Evolutionary conservation across 2,888 invertebrate species (phyloP).

Genomic region (Thecocarcelia acutangulata): DNA sequence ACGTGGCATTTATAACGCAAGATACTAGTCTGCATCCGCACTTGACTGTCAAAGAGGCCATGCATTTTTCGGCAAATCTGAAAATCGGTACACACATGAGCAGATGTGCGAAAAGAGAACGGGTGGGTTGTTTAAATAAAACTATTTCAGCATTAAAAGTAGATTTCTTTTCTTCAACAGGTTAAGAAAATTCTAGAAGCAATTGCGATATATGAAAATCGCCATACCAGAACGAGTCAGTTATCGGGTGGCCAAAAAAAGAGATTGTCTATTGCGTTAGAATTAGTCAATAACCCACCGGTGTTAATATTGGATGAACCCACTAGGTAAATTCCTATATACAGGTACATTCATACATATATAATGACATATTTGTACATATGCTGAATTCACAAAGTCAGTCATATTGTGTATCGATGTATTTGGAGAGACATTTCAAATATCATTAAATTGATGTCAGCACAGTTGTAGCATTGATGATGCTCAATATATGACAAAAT

Average conservation of each 20-base stretch:
- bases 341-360: not conserved
- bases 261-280: slow-evolving; percentile 93
- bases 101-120: slow-evolving; percentile 84
- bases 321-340: slow-evolving; percentile 86
- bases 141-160: not conserved
- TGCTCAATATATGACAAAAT: too few relatives aligned
- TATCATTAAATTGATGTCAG: too few relatives aligned
- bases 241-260: slow-evolving; percentile 96
- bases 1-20: slow-evolving; percentile 95
- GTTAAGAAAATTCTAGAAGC: slow-evolving; percentile 88
- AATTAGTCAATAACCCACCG: slow-evolving; percentile 94
- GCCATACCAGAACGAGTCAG: slow-evolving; percentile 86
- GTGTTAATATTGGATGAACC: slow-evolving; percentile 97
- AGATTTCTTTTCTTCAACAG: too few relatives aligned
- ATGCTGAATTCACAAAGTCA: too few relatives aligned
- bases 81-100: slow-evolving; percentile 88
- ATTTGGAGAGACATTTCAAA: too few relatives aligned
- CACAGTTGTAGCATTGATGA: too few relatives aligned
- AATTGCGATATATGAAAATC: slow-evolving; percentile 86
- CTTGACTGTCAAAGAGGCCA: slow-evolving; percentile 92
- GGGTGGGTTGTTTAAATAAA: slow-evolving; percentile 82
- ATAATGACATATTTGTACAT: too few relatives aligned
- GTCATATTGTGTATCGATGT: too few relatives aligned
- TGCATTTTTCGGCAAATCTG: slow-evolving; percentile 92
- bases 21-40: slow-evolving; percentile 90